phyloP scores from a whole-genome alignment of 2,888 invertebrate species.

The Habroteleia sp. region DNA sequence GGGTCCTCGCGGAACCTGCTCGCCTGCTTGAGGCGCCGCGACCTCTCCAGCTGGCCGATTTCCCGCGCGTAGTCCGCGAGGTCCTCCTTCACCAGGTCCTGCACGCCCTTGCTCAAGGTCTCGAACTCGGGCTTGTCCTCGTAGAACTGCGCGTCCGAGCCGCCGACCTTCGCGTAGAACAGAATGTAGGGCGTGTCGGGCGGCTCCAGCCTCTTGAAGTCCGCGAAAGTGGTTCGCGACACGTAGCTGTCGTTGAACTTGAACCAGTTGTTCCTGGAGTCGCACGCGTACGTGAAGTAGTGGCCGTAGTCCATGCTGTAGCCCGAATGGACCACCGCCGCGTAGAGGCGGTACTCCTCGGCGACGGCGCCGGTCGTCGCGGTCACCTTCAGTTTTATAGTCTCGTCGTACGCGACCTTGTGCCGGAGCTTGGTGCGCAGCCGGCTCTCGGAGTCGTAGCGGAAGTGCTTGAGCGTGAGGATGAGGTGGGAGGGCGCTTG shows the following conservation, averaged over 20 bases:
- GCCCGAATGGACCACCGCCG: conserved; percentile 92
- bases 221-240: conserved; percentile 83
- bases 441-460: conserved; percentile 87
- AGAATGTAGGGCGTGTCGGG: conserved; percentile 92
- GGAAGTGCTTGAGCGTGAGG: conserved; percentile 90
- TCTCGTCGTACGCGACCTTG: conserved; percentile 84
- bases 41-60: conserved; percentile 70
- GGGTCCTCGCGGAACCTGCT: conserved; percentile 67
- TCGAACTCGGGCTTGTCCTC: conserved; percentile 73
- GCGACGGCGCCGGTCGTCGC: conserved; percentile 63
- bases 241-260: conserved; percentile 92
- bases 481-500: conserved; percentile 90
- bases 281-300: conserved; percentile 91
- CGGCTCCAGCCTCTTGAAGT: conserved; percentile 85
- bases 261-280: conserved; percentile 86
- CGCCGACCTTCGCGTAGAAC: conserved; percentile 84
- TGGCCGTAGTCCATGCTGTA: conserved; percentile 92
- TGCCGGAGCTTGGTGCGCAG: conserved; percentile 91
- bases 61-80: conserved; percentile 72
- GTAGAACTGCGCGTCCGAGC: conserved; percentile 69
- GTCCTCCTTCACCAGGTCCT: conserved; percentile 74
- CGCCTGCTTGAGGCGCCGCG: conserved; percentile 60
- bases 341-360: conserved; percentile 87
- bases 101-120: conserved; percentile 71
- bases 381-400: conserved; percentile 80